These are phyloP conservation scores for Champsocephalus gunnari DNA, from an alignment of 2,797 vertebrate genomes.

Conservation along the genomic window DNA sequence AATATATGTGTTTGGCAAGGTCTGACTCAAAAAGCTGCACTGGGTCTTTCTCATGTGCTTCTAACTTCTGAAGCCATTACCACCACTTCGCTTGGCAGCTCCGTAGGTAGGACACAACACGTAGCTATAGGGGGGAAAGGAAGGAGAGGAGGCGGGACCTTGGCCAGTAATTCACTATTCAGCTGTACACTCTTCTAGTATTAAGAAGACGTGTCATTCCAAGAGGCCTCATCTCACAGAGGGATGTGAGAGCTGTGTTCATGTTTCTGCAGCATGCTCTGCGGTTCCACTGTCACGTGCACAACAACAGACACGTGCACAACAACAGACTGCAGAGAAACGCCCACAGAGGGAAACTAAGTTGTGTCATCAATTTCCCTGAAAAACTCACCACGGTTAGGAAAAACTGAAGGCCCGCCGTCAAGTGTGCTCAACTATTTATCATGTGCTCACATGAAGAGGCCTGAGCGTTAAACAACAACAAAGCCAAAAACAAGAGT, in stretches of 20 bases:
- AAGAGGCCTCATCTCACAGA: conserved; percentile 29
- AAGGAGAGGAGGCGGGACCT: conserved; percentile 54
- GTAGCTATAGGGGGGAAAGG: conserved; percentile 60
- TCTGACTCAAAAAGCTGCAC: conserved; percentile 70
- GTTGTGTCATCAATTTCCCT: conserved; percentile 77
- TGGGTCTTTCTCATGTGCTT: conserved; percentile 63
- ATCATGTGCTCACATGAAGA: conserved; percentile 76
- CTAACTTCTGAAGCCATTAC: conserved; percentile 69
- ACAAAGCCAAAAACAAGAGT: conserved; percentile 77
- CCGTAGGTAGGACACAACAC: conserved; percentile 71
- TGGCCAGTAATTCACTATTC: conserved; percentile 56
- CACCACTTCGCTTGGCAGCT: conserved; percentile 73
- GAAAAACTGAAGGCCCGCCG: conserved; percentile 74
- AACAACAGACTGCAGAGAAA: conserved; percentile 74
- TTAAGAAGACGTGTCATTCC: conserved; percentile 28
- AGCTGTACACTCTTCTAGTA: conserved; percentile 35
- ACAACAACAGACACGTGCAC: conserved; percentile 77
- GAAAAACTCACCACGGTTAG: conserved; percentile 68
- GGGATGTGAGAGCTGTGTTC: conserved; percentile 27
- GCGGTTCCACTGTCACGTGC: conserved; percentile 55
- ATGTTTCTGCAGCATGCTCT: conserved; percentile 42
- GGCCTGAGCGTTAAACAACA: conserved; percentile 73
- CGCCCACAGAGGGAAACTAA: conserved; percentile 76
- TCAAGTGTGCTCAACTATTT: conserved; percentile 78
- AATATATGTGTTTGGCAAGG: conserved; percentile 60